Conservation (phyloP, 2,797 vertebrate genomes). For the Ispidina picta region DNA sequence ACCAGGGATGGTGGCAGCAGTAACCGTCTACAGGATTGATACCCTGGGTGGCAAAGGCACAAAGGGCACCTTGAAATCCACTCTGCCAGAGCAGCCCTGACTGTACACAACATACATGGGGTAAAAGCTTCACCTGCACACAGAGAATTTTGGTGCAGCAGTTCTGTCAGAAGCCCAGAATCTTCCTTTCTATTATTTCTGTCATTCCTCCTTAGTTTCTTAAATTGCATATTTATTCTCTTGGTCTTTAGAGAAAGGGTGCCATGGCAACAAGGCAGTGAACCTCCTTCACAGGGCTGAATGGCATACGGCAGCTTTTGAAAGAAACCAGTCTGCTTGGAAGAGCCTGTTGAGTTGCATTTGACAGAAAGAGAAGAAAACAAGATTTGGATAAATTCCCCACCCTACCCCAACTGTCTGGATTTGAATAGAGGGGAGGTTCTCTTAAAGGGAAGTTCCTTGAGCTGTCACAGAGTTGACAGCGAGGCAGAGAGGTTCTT, state of each 20-base stretch:
- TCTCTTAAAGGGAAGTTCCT: constrained; percentile 34
- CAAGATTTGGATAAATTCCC: background rate
- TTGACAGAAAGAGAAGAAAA: constrained; percentile 48
- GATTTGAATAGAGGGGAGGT: background rate
- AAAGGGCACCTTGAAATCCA: background rate
- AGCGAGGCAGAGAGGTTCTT: background rate
- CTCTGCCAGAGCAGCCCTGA: background rate
- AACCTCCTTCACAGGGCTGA: constrained; percentile 70
- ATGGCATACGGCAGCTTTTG: background rate
- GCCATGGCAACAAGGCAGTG: constrained; percentile 75
- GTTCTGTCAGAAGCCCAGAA: background rate
- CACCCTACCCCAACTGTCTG: constrained; percentile 27
- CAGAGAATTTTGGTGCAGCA: background rate
- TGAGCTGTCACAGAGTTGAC: constrained; percentile 9
- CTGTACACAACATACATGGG: fast-evolving
- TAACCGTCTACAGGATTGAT: background rate
- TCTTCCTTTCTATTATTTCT: constrained; percentile 32
- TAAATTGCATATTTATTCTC: constrained; percentile 74
- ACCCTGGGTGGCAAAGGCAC: background rate
- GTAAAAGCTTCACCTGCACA: background rate
- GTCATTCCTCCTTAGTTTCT: constrained; percentile 50
- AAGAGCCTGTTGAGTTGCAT: constrained; percentile 40
- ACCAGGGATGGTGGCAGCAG: background rate
- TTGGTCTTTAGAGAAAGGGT: constrained; percentile 72
- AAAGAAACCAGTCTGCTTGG: constrained; percentile 42